Evolutionary conservation across 2,113 vertebrate species (phyloP).

Genomic region (Charina bottae): DNA sequence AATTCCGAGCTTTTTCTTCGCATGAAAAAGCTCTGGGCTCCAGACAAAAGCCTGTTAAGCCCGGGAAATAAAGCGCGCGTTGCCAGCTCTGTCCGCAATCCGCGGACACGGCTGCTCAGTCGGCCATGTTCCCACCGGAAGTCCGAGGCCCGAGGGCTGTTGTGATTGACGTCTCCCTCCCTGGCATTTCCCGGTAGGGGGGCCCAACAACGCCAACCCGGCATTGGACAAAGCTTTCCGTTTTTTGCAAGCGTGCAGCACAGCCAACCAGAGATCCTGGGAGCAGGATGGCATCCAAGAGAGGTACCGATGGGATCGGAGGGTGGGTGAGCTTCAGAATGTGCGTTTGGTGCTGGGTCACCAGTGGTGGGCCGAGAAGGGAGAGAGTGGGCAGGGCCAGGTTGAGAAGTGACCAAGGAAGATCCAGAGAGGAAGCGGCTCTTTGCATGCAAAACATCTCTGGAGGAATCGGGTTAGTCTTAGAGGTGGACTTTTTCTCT

Average conservation of each 20-base stretch:
- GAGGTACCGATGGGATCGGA: background rate
- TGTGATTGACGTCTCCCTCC: background rate
- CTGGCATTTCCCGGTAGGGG: background rate
- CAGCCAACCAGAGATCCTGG: rapidly evolving
- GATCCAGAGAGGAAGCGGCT: background rate
- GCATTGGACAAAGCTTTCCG: background rate
- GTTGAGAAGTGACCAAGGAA: background rate
- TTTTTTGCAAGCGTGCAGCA: background rate
- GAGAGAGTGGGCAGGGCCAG: background rate
- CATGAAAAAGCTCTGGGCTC: too few species aligned
- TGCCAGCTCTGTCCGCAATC: too few species aligned
- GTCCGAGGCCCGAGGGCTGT: too few species aligned
- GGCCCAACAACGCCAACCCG: rapidly evolving
- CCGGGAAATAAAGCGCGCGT: too few species aligned
- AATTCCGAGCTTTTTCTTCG: too few species aligned
- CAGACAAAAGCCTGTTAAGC: too few species aligned
- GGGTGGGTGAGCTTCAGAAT: rapidly evolving
- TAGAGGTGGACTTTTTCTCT: background rate
- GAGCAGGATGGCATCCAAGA: background rate
- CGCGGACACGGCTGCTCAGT: too few species aligned
- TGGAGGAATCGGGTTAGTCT: background rate
- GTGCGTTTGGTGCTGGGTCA: background rate
- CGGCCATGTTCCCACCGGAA: too few species aligned
- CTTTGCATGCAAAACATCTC: background rate
- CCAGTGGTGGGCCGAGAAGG: background rate